Evolutionary conservation across 2,888 invertebrate species (phyloP).

Genomic region (Polyommatus iphigenia): DNA sequence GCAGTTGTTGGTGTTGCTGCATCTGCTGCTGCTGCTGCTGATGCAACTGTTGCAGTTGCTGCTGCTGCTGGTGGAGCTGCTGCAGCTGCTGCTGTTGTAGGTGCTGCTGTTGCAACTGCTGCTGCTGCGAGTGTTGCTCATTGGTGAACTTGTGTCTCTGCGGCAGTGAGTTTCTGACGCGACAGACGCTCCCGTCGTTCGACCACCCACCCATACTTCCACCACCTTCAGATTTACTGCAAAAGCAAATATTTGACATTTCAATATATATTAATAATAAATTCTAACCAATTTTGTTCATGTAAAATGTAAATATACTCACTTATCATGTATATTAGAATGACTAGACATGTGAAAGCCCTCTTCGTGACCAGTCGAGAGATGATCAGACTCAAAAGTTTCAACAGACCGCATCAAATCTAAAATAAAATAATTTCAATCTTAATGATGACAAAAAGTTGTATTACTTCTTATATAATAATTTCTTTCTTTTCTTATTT

Average conservation of each 20-base stretch:
- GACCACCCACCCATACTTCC: conserved; percentile 73
- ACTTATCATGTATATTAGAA: conserved; percentile 73
- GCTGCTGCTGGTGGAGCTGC: conserved; percentile 40
- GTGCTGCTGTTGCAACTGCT: conserved; percentile 45
- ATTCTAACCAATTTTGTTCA: too few species aligned
- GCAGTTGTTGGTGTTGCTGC: conserved; percentile 37
- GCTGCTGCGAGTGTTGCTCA: conserved; percentile 64
- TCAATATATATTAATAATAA: neutral
- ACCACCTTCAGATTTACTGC: conserved; percentile 71
- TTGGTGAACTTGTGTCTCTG: conserved; percentile 73
- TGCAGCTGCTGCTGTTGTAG: conserved; percentile 44
- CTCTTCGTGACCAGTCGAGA: conserved; percentile 60
- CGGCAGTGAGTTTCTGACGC: conserved; percentile 68
- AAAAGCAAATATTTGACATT: conserved; percentile 27
- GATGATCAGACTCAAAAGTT: conserved; percentile 65
- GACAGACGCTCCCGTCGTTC: conserved; percentile 70
- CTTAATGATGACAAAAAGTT: conserved; percentile 46
- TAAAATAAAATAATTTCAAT: conserved; percentile 43
- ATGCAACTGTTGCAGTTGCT: conserved; percentile 35
- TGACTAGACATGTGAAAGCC: conserved; percentile 62
- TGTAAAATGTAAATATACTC: conserved; percentile 40
- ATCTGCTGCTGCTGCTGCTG: conserved; percentile 38
- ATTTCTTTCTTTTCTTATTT: too few species aligned
- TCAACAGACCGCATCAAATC: conserved; percentile 76
- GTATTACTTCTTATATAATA: too few species aligned